A percentile compares a stretch with the other conserved stretches of the same genome.
These are phyloP conservation scores for Numida meleagris DNA, from an alignment of 2,113 vertebrate genomes.

Conservation along the genomic window DNA sequence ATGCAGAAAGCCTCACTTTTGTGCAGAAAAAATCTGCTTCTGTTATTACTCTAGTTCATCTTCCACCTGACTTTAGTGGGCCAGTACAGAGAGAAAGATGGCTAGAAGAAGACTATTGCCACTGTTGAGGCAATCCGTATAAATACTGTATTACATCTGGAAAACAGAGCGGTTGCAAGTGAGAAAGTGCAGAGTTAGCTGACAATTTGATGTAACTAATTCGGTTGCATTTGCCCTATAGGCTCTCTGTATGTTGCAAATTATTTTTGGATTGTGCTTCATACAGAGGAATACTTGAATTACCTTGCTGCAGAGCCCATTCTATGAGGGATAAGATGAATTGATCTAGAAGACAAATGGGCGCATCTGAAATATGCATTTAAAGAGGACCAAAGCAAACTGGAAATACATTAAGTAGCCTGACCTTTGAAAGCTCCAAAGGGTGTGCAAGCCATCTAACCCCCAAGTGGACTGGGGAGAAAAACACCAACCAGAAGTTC, in stretches of 20 bases:
- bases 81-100: not conserved
- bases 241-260: not conserved
- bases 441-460: not conserved
- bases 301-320: not conserved
- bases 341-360: not conserved
- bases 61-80: not conserved
- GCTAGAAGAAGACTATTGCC: not conserved
- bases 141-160: not conserved
- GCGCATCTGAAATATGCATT: not conserved
- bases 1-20: not conserved
- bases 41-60: not conserved
- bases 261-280: not conserved
- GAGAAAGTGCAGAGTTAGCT: not conserved
- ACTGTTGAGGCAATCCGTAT: not conserved
- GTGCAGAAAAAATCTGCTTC: not conserved
- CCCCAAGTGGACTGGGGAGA: not conserved
- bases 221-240: not conserved
- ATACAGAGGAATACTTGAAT: not conserved
- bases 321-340: not conserved
- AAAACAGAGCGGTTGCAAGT: not conserved
- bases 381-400: not conserved
- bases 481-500: not conserved
- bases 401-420: not conserved
- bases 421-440: not conserved
- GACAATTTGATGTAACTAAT: not conserved